A percentile compares a stretch with the other conserved stretches of the same genome.
Evolutionary conservation across 2,888 invertebrate species (phyloP).

Genomic region (Microctonus brassicae): DNA sequence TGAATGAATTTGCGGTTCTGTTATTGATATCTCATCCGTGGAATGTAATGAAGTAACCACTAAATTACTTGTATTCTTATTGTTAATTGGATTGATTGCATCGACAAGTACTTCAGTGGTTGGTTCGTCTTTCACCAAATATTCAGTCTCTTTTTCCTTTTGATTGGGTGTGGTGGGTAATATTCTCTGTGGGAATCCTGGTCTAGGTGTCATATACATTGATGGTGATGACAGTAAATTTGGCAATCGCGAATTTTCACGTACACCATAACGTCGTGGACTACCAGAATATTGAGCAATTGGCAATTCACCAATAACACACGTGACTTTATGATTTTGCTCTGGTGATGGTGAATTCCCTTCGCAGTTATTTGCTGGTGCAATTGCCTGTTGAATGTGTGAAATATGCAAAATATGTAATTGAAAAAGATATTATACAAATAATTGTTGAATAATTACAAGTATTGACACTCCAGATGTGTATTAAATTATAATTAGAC

Average conservation of each 20-base stretch:
- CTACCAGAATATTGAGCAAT: constrained; percentile 95
- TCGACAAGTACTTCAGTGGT: constrained; percentile 45
- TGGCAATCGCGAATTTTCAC: constrained; percentile 72
- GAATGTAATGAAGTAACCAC: constrained; percentile 38
- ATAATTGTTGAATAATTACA: not conserved
- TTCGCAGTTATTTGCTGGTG: constrained; percentile 65
- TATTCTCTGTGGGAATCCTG: constrained; percentile 86
- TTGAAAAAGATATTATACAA: not conserved
- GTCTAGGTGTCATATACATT: constrained; percentile 80
- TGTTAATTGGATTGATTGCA: constrained; percentile 35
- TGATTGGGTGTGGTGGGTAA: constrained; percentile 69
- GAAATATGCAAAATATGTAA: too few species aligned
- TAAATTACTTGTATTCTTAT: constrained; percentile 40
- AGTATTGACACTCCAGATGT: not conserved
- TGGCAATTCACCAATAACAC: constrained; percentile 86
- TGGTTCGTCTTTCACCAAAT: constrained; percentile 37
- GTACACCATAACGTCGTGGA: constrained; percentile 84
- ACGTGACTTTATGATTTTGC: constrained; percentile 71
- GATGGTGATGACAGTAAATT: constrained; percentile 77
- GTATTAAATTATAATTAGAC: not conserved
- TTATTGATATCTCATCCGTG: constrained; percentile 29
- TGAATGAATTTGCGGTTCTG: constrained; percentile 33
- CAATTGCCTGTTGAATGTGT: constrained; percentile 55
- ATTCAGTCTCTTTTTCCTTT: constrained; percentile 54
- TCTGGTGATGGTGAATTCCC: constrained; percentile 64